Evolutionary conservation across 2,888 invertebrate genomes (phyloP), one percentile per base, ranked within the genome.

Genomic region (Spisula solida): DNA sequence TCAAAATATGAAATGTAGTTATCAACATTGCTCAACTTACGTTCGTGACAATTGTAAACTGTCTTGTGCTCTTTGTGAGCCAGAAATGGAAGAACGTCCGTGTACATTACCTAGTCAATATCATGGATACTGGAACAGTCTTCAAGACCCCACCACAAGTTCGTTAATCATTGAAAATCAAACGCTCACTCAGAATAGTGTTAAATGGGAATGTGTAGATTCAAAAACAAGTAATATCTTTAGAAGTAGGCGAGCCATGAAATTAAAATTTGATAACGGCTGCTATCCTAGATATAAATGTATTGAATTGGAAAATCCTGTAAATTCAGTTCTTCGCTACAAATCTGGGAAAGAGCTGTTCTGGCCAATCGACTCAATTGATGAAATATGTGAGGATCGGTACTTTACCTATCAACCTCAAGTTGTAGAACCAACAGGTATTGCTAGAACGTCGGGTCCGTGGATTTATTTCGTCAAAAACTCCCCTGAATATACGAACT

Each of bases 221-320:
- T 89, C 92, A 20, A 85, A 83, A 18, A 80, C 81, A 8, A 81
- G 56, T 4, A 70, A 29, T 18, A 56, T 47, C 5, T 55, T 81
- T 0, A 56, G 56, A 18, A 75, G 88, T n/a, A 87, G 87, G 60
- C 85, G 86, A 12, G 91, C 88, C 4, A 81, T 92, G 16, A 92
- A 92, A 75, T 48, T 91, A n/a, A 91, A 88, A 70, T 92, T 92
- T 51, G 41, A 81, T 12, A 90, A 90, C 48, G 92, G 91, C 5
- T 92, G 92, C 55, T 91, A 90, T 83, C 91, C 92, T 6, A 81
- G 92, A 31, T 92, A 91, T 78, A 91, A 85, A 86, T 92, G 92
- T 82, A 81, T 91, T n/a, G 91, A 91, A 34, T 87, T 91, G 55
- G 91, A 92, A 78, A 85, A 90, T 56, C 91, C 92, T 1, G 85